Evolutionary conservation across 2,113 vertebrate species (phyloP), one percentile per base, ranked within the genome.

Genomic region (Pseudonaja textilis): DNA sequence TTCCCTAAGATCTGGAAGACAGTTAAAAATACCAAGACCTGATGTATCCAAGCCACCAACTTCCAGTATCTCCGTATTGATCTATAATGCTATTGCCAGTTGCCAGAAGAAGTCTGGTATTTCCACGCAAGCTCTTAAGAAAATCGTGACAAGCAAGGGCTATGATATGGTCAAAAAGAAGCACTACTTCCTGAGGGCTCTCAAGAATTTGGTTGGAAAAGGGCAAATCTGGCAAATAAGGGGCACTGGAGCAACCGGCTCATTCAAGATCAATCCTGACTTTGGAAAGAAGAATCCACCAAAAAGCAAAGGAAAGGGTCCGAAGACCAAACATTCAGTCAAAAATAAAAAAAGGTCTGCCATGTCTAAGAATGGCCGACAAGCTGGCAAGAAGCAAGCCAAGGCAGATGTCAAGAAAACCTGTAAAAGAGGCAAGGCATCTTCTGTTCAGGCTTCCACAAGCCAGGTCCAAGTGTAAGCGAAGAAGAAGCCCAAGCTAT

Each of bases 181-280:
- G 7, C 47, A 69, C 23, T 92, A 92, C n/a, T 92, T 92, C 47
- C n/a, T 92, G 7, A 92, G 50, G 47, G 29, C 91, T 25, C 42
- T 92, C 59, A 88, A 55, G 3, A 54, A 7, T 23, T 74, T 88
- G 86, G n/a, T 92, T 34, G n/a, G 47, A 8, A 92, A 92, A 29
- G 91, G 91, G 7, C 91, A 69, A 18, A 86, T 92, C 34, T 69
- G 57, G 59, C 91, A 92, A 92, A 3, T 92, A 34, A 92, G 74
- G 29, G 91, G 86, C n/a, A 88, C n/a, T 5, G 86, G 91, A 29
- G 57, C 57, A 6, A 88, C n/a, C 0, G 86, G 91, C n/a, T 92
- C 86, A 34, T 92, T 88, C 91, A 92, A 88, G 47, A 9, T 92
- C 91, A 88, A 88, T 23, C 86, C 86, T 88, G 22, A 88, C n/a